Evolutionary conservation across 2,797 vertebrate species (phyloP).

Genomic region (Peromyscus melanophrys): DNA sequence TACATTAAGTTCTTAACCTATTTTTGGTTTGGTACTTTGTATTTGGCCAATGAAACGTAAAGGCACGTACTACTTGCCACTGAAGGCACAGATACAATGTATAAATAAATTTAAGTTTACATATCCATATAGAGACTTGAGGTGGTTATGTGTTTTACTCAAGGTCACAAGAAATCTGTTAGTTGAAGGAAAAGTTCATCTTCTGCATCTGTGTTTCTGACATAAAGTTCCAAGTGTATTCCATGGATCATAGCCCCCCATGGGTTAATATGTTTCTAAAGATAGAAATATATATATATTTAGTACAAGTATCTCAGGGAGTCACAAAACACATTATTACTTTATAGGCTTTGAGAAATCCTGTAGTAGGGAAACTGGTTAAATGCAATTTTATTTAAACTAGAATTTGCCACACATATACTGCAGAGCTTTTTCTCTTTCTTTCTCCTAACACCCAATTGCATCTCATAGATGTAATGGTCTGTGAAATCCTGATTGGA

Average conservation of each 20-base stretch:
- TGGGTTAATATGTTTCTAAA: background rate
- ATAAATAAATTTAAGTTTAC: background rate
- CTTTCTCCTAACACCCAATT: conserved; percentile 33
- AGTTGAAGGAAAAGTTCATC: background rate
- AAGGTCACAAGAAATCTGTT: background rate
- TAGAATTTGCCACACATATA: conserved; percentile 37
- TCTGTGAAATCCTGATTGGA: conserved; percentile 67
- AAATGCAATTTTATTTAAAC: conserved; percentile 50
- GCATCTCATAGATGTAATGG: conserved; percentile 16
- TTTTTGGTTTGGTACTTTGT: background rate
- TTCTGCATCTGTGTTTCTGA: background rate
- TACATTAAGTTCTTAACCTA: background rate
- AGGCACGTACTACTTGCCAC: background rate
- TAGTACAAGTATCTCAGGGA: background rate
- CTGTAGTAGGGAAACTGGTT: background rate
- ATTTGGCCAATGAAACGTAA: background rate
- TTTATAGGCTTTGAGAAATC: conserved; percentile 40
- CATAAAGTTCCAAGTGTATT: background rate
- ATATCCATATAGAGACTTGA: background rate
- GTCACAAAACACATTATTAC: conserved; percentile 29
- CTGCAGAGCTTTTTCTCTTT: no score
- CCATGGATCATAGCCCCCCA: background rate
- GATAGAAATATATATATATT: background rate
- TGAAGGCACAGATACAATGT: background rate
- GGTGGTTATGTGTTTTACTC: background rate